Base-by-base conservation (phyloP, 1,140 invertebrate species). In the Halesus radiatus region DNA sequence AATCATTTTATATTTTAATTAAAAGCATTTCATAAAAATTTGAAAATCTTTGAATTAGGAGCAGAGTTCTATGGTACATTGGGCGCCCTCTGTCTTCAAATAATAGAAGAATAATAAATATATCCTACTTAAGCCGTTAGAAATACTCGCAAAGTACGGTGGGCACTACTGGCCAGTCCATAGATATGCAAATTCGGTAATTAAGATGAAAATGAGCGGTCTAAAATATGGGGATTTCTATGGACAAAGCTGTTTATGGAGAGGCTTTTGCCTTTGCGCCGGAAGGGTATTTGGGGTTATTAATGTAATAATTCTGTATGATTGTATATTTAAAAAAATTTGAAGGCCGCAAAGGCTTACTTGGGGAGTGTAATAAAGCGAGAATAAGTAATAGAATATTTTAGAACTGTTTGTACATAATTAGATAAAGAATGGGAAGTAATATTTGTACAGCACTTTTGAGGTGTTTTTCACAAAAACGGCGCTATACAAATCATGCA, bases 121-220 rank as follows among this genome's bases (percentile, higher is more conserved):
- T 60, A 60, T 60, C 23, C 56, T 23, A 20, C 56, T 60, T 18
- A 60, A 60, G 23, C 56, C 56, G 56, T 60, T 20, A 23, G 56
- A 18, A 60, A 60, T 60, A 60, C 56, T 60, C 56, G 5, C 37
- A 5, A 45, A 45, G 37, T 45, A 13, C 37, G 1, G 8, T 8
- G 5, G 10, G 37, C 37, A 45, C 10, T 45, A 45, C 37, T 45
- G 37, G 37, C 37, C 37, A 45, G 8, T 64, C 62, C 62, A 64
- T 64, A 64, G 62, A 64, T 64, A 64, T 64, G 62, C 62, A 64
- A 64, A 64, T 64, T 26, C 62, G 26, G 62, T 32, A 22, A 64
- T 64, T 64, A 64, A 64, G 23, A 64, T 64, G 62, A 64, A 64
- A 64, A 64, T 64, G 62, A 64, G 26, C 62, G 62, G 62, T 64